Conservation (phyloP, 2,888 invertebrate species). For the Linnaemya vulpina region DNA sequence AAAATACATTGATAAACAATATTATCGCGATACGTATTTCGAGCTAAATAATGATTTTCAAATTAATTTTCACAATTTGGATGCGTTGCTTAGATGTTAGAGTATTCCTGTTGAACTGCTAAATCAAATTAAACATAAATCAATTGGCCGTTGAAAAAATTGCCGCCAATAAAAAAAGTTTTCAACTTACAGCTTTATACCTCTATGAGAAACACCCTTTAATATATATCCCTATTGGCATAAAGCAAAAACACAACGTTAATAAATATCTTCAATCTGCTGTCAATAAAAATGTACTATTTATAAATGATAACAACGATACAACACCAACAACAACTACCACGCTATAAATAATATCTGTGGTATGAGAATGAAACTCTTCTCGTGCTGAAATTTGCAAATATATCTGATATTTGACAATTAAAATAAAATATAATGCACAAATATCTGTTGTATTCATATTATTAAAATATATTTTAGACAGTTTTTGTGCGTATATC, state of each 20-base stretch:
- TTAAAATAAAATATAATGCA: slow-evolving; percentile 78
- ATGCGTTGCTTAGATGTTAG: too few relatives aligned
- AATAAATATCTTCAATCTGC: slow-evolving; percentile 69
- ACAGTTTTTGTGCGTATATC: slow-evolving; percentile 9
- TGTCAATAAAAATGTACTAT: slow-evolving; percentile 57
- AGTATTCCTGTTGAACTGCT: too few relatives aligned
- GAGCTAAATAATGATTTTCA: too few relatives aligned
- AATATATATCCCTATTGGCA: background rate
- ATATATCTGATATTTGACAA: slow-evolving; percentile 73
- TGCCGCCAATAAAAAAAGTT: too few relatives aligned
- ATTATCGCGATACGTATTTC: too few relatives aligned
- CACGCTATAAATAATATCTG: slow-evolving; percentile 15
- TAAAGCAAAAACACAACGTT: slow-evolving; percentile 5
- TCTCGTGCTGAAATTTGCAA: slow-evolving; percentile 50
- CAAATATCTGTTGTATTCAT: slow-evolving; percentile 69
- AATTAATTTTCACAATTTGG: too few relatives aligned
- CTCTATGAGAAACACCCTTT: too few relatives aligned
- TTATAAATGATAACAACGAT: slow-evolving; percentile 53
- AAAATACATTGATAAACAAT: too few relatives aligned
- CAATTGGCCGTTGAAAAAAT: too few relatives aligned
- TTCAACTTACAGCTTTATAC: too few relatives aligned
- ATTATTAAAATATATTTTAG: slow-evolving; percentile 31
- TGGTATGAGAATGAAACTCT: slow-evolving; percentile 3
- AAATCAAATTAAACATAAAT: too few relatives aligned
- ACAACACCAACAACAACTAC: slow-evolving; percentile 31